Evolutionary conservation across 1,140 invertebrate genomes (phyloP).

Genomic region (Catajapyx aquilonaris): DNA sequence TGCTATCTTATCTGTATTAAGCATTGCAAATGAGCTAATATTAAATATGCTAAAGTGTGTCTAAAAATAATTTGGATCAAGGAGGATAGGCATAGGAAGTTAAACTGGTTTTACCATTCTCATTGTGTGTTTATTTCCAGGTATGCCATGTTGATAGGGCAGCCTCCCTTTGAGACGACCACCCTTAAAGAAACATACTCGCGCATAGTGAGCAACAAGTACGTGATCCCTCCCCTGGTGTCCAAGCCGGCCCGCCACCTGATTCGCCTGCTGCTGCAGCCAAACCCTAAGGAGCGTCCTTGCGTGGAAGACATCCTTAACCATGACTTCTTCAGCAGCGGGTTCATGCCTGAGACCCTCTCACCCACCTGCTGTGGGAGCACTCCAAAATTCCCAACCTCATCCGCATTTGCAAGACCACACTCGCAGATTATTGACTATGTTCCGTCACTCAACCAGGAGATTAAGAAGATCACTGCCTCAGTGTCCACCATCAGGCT

Average conservation of each 20-base stretch:
- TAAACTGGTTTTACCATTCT: too few relatives aligned
- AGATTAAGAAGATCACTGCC: slow-evolving; percentile 14
- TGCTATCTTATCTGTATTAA: too few relatives aligned
- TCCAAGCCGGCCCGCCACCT: slow-evolving; percentile 44
- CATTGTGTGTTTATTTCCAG: slow-evolving; percentile 17
- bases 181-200: slow-evolving; percentile 75
- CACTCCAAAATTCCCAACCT: slow-evolving; percentile 9
- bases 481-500: slow-evolving; percentile 12
- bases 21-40: too few relatives aligned
- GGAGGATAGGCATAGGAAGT: not conserved
- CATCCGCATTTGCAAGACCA: not conserved
- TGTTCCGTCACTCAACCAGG: slow-evolving; percentile 8
- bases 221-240: slow-evolving; percentile 53
- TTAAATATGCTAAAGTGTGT: too few relatives aligned
- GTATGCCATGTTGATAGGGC: slow-evolving; percentile 81
- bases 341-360: slow-evolving; percentile 15
- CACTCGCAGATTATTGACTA: slow-evolving; percentile 3
- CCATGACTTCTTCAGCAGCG: slow-evolving; percentile 44
- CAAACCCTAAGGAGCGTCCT: slow-evolving; percentile 59
- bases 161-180: slow-evolving; percentile 88
- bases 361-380: slow-evolving; percentile 12
- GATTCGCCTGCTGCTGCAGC: slow-evolving; percentile 64
- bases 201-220: slow-evolving; percentile 82
- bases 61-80: too few relatives aligned
- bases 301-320: slow-evolving; percentile 48